These are phyloP conservation scores for Apocrypta bakeri DNA, from an alignment of 1,140 invertebrate genomes.

Conservation along the genomic window DNA sequence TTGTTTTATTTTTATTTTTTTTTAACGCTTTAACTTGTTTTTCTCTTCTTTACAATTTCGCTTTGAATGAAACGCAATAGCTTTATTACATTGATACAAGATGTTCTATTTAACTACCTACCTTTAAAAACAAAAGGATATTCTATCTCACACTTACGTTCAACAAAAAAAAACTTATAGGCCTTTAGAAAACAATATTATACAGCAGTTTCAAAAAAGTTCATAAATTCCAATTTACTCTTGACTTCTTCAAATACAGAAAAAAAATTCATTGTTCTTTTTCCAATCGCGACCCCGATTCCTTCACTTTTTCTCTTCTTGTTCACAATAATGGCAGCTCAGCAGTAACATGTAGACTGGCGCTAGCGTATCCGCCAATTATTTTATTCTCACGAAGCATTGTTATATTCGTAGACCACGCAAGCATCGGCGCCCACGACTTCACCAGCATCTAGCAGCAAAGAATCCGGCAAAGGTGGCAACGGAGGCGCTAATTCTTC, in stretches of 20 bases:
- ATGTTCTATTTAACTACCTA: too few relatives aligned
- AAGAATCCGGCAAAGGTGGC: slow-evolving; percentile 72
- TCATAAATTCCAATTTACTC: too few relatives aligned
- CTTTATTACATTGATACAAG: too few relatives aligned
- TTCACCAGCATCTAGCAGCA: slow-evolving; percentile 62
- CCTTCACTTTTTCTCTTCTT: not conserved
- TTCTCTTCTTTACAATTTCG: not conserved
- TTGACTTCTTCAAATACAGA: not conserved
- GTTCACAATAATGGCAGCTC: not conserved
- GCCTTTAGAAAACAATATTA: not conserved
- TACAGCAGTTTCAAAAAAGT: too few relatives aligned
- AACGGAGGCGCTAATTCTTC: slow-evolving; percentile 65
- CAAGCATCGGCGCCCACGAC: slow-evolving; percentile 61
- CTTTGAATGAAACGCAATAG: too few relatives aligned
- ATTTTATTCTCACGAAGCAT: not conserved
- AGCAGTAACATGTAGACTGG: not conserved
- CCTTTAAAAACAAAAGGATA: not conserved
- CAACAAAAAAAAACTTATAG: too few relatives aligned
- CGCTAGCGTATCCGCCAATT: not conserved
- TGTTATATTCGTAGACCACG: slow-evolving; percentile 56
- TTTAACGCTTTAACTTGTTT: not conserved
- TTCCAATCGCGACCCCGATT: not conserved
- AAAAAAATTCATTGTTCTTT: not conserved
- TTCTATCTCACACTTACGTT: too few relatives aligned
- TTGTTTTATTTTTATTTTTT: slow-evolving; percentile 48